A percentile compares a stretch with the other conserved stretches of the same genome.
phyloP scores from a whole-genome alignment of 2,113 vertebrate genomes.

The Thymallus thymallus region DNA sequence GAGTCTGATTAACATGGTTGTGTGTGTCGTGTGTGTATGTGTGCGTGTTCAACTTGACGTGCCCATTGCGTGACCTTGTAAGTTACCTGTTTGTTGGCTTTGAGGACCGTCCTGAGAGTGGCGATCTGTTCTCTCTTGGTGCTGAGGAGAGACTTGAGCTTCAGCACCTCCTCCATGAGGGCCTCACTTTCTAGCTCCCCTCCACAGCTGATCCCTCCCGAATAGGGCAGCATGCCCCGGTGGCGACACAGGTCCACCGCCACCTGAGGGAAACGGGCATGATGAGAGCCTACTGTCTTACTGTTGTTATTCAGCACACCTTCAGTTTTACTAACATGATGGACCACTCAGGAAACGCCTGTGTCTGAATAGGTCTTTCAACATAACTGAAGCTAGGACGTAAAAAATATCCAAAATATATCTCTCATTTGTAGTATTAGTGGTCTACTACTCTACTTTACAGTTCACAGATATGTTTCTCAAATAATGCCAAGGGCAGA shows the following conservation, averaged over 20 bases:
- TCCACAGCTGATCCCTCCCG: conserved; percentile 57
- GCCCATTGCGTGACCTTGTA: not conserved
- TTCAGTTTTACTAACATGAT: not conserved
- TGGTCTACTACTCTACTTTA: not conserved
- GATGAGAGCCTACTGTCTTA: not conserved
- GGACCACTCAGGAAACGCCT: not conserved
- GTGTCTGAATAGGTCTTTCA: not conserved
- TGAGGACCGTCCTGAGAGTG: conserved; percentile 83
- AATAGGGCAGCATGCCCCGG: conserved; percentile 68
- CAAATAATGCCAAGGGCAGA: not conserved
- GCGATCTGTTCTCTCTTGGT: conserved; percentile 86
- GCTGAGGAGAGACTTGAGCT: conserved; percentile 83
- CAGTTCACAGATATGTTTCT: not conserved
- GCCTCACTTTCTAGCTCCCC: conserved; percentile 77
- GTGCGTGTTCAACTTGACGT: not conserved
- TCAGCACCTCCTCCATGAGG: conserved; percentile 80
- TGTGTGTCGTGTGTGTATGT: not conserved
- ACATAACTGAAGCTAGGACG: not conserved
- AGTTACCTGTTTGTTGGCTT: conserved; percentile 84
- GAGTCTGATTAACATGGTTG: not conserved
- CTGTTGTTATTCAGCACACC: no score
- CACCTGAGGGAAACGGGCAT: conserved; percentile 54
- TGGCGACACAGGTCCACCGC: conserved; percentile 77
- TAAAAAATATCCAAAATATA: not conserved
- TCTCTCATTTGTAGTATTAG: not conserved